Conservation (phyloP, 2,797 vertebrate genomes). For the Babyrousa celebensis region DNA sequence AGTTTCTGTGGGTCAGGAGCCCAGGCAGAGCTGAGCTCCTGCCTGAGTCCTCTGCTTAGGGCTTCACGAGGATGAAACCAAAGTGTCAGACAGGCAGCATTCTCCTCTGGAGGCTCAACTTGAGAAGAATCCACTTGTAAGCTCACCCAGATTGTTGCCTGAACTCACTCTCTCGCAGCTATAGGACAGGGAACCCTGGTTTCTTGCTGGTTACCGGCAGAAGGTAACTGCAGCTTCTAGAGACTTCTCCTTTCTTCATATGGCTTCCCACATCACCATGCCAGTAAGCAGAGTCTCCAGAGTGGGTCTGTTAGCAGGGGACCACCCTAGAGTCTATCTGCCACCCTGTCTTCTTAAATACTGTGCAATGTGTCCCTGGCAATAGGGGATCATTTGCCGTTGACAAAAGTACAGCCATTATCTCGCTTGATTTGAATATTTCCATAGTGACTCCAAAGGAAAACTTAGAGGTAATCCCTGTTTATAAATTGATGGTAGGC, state of each 20-base stretch:
- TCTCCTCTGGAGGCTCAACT: background rate
- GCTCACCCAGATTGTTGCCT: background rate
- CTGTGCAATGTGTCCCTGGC: background rate
- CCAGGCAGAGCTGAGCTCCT: background rate
- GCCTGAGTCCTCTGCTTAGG: background rate
- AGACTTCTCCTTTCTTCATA: background rate
- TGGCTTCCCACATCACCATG: too few relatives aligned
- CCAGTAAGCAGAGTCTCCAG: background rate
- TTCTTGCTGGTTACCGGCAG: background rate
- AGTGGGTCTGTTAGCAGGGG: background rate
- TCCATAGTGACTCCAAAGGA: background rate
- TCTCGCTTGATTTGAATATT: background rate
- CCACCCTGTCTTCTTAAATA: background rate
- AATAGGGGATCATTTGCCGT: background rate
- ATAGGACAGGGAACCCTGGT: background rate
- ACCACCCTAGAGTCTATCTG: background rate
- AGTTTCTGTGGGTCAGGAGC: background rate
- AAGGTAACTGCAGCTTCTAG: background rate
- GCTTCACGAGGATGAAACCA: background rate
- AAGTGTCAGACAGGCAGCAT: background rate
- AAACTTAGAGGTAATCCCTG: background rate
- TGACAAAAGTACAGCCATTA: background rate
- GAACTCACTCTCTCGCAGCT: background rate
- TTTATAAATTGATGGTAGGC: background rate
- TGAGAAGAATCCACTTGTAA: background rate